These are phyloP conservation scores for Myrmecophaga tridactyla DNA, from an alignment of 2,113 vertebrate species.

Conservation along the genomic window DNA sequence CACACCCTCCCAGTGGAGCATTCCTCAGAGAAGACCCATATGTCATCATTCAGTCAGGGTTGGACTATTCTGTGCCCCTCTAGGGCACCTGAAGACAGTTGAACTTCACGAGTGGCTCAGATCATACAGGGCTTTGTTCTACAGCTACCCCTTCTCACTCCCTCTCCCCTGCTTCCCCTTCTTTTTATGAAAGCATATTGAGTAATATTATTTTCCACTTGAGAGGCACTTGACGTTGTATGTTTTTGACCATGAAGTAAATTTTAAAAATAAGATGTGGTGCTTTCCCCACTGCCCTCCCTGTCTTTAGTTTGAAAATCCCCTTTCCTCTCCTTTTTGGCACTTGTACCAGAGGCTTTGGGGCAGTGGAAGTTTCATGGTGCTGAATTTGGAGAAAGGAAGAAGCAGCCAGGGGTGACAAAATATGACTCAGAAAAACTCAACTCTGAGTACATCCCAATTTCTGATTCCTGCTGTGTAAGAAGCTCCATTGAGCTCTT, in stretches of 20 bases:
- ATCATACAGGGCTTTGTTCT: neutral
- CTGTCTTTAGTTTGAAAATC: conserved; percentile 41
- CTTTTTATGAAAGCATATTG: conserved; percentile 40
- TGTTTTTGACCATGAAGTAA: neutral
- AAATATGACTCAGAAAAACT: conserved; percentile 70
- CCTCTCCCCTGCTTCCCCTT: neutral
- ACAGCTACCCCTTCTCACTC: neutral
- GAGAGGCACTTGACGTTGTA: neutral
- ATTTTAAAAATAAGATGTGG: neutral
- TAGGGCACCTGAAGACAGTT: neutral
- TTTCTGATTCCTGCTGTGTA: conserved; percentile 34
- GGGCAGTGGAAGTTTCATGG: conserved; percentile 17
- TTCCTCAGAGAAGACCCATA: conserved; percentile 40
- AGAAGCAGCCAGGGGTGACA: conserved; percentile 47
- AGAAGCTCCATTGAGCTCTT: conserved; percentile 1
- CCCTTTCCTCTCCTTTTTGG: conserved; percentile 30
- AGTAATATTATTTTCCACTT: neutral
- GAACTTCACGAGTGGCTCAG: neutral
- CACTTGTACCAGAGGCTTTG: conserved; percentile 23
- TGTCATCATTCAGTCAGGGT: neutral
- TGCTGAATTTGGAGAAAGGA: conserved; percentile 63
- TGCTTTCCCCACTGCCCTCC: neutral
- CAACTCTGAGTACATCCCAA: neutral
- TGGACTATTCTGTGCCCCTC: neutral
- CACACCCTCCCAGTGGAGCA: neutral